Conservation (phyloP, 2,113 vertebrate genomes). For the Protomyctophum bolini region DNA sequence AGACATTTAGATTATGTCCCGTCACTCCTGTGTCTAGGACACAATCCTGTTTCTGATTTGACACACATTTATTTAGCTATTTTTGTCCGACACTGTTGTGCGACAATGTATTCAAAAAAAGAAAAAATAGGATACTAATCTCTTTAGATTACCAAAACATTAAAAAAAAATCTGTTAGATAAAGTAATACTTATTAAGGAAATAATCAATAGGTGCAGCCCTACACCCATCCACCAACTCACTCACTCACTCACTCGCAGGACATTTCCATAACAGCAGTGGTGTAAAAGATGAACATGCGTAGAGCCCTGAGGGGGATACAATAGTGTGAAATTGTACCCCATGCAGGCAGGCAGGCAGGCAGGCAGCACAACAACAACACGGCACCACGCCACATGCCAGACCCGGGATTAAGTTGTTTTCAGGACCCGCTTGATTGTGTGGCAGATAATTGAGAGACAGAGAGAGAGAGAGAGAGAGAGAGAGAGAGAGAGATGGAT, state of each 20-base stretch:
- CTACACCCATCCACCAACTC: too few species aligned
- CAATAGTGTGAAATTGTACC: constrained; percentile 74
- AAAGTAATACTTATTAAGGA: too few species aligned
- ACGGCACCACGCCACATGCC: constrained; percentile 38
- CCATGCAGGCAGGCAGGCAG: constrained; percentile 52
- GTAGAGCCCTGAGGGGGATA: constrained; percentile 53
- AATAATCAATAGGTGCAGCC: too few species aligned
- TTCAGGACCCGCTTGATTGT: constrained; percentile 61
- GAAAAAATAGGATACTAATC: too few species aligned
- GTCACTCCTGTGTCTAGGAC: too few species aligned
- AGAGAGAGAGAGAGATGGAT: constrained; percentile 2
- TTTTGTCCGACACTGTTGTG: too few species aligned
- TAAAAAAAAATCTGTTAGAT: too few species aligned
- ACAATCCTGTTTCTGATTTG: too few species aligned
- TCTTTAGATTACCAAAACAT: too few species aligned
- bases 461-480: background rate
- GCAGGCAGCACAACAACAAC: constrained; percentile 70
- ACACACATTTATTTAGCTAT: too few species aligned
- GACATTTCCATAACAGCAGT: background rate
- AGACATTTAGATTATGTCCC: too few species aligned
- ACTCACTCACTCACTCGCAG: background rate
- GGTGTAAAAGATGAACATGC: constrained; percentile 58
- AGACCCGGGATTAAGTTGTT: constrained; percentile 70
- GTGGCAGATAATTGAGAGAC: constrained; percentile 47
- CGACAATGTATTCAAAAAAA: too few species aligned